These are phyloP conservation scores for Eumeta japonica DNA, from an alignment of 1,140 invertebrate genomes.

Conservation along the genomic window DNA sequence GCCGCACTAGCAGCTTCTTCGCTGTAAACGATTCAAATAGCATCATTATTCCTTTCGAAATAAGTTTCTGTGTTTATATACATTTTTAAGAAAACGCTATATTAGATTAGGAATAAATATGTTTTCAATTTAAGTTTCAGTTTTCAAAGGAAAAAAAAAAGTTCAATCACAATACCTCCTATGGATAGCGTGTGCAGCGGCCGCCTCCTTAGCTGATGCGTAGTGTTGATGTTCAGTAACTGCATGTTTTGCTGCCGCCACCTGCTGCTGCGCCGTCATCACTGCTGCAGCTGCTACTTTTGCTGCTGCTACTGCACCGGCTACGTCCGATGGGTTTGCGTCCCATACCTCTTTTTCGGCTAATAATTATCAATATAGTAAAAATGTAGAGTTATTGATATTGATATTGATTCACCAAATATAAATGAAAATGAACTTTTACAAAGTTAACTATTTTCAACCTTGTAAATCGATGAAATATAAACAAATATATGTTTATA, in stretches of 20 bases:
- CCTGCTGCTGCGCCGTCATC: slow-evolving; percentile 43
- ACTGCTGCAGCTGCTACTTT: slow-evolving; percentile 40
- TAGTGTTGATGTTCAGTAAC: slow-evolving; percentile 41
- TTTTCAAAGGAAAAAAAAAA: too few relatives aligned
- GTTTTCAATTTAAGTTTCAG: too few relatives aligned
- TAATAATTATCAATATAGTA: too few relatives aligned
- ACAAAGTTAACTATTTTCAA: too few relatives aligned
- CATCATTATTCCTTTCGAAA: not conserved
- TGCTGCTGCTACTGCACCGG: slow-evolving; percentile 42
- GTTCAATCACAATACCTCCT: slow-evolving; percentile 28
- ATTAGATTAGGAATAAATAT: too few relatives aligned
- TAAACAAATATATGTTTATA: too few relatives aligned
- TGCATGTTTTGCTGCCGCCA: slow-evolving; percentile 36
- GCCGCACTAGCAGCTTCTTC: slow-evolving; percentile 41
- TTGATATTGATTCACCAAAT: too few relatives aligned
- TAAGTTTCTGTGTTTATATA: not conserved
- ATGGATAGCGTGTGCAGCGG: slow-evolving; percentile 41
- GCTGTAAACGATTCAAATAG: slow-evolving; percentile 13
- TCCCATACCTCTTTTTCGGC: too few relatives aligned
- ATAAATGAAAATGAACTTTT: too few relatives aligned
- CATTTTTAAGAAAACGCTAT: not conserved
- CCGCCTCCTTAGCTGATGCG: slow-evolving; percentile 41
- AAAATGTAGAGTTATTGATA: too few relatives aligned
- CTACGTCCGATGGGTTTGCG: slow-evolving; percentile 29
- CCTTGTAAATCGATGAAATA: too few relatives aligned